These are phyloP conservation scores for Micronisus gabar DNA, from an alignment of 2,113 vertebrate species.

Conservation along the genomic window DNA sequence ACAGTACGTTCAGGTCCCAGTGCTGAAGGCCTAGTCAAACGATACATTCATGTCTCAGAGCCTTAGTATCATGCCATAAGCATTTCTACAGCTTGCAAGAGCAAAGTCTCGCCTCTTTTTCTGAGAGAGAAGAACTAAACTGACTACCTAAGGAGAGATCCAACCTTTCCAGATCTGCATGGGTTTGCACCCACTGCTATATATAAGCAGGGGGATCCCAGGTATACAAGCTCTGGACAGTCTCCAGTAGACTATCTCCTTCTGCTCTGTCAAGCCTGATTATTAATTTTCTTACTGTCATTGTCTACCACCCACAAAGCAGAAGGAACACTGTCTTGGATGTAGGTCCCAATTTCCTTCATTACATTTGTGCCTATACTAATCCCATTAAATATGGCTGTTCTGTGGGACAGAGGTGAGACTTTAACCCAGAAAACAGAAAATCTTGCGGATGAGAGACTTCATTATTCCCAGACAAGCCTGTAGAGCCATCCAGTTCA, in stretches of 20 bases:
- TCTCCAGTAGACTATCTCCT: not conserved
- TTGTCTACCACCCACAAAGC: not conserved
- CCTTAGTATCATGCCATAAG: not conserved
- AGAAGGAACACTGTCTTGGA: not conserved
- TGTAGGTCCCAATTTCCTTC: not conserved
- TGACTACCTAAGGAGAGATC: not conserved
- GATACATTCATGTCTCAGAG: not conserved
- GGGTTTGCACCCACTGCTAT: not conserved
- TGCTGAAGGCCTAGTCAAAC: not conserved
- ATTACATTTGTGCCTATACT: not conserved
- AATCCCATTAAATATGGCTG: not conserved
- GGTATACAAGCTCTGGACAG: not conserved
- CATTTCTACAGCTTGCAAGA: not conserved
- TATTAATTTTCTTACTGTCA: not conserved
- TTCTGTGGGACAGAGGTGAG: rapidly evolving
- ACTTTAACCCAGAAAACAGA: not conserved
- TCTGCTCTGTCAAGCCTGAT: not conserved
- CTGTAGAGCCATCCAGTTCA: not conserved
- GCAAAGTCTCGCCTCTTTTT: not conserved
- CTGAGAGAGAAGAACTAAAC: not conserved
- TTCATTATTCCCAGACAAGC: not conserved
- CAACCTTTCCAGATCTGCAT: not conserved
- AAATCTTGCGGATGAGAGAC: not conserved
- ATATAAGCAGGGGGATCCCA: not conserved
- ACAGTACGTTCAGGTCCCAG: not conserved